Evolutionary conservation across 2,888 invertebrate genomes (phyloP).

Genomic region (Cyclophora punctaria): DNA sequence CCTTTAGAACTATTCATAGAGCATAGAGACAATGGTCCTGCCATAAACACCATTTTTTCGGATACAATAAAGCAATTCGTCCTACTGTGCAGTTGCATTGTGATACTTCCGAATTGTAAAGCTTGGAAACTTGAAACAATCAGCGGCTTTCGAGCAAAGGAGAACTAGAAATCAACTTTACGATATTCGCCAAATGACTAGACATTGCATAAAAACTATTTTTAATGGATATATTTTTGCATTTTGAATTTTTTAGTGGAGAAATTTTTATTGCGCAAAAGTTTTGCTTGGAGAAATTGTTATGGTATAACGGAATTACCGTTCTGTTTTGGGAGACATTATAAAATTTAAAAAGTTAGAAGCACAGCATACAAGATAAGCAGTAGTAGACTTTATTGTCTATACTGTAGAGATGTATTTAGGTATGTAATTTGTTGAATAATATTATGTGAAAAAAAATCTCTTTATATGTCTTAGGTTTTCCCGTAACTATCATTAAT

Average conservation of each 20-base stretch:
- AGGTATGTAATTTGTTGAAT: too few relatives aligned
- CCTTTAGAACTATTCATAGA: slow-evolving; percentile 44
- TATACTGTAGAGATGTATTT: too few relatives aligned
- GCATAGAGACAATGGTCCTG: slow-evolving; percentile 34
- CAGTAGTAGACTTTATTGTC: too few relatives aligned
- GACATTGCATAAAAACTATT: slow-evolving; percentile 42
- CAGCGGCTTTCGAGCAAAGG: slow-evolving; percentile 49
- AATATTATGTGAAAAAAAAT: too few relatives aligned
- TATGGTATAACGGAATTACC: slow-evolving; percentile 19
- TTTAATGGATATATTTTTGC: slow-evolving; percentile 16
- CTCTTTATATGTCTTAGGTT: too few relatives aligned
- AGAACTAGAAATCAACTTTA: not conserved
- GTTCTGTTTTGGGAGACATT: too few relatives aligned
- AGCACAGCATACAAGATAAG: too few relatives aligned
- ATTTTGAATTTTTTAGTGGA: slow-evolving; percentile 20
- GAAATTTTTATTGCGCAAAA: slow-evolving; percentile 54
- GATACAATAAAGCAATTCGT: slow-evolving; percentile 60
- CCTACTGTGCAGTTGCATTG: slow-evolving; percentile 62
- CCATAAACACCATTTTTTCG: slow-evolving; percentile 60
- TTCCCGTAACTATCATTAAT: too few relatives aligned
- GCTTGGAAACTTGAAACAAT: slow-evolving; percentile 40
- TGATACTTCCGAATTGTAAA: slow-evolving; percentile 64
- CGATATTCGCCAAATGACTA: slow-evolving; percentile 17
- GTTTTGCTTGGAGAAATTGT: slow-evolving; percentile 37
- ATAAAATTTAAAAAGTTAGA: slow-evolving; percentile 1